phyloP scores from a whole-genome alignment of 2,797 vertebrate species.

The Clarias fuscus region DNA sequence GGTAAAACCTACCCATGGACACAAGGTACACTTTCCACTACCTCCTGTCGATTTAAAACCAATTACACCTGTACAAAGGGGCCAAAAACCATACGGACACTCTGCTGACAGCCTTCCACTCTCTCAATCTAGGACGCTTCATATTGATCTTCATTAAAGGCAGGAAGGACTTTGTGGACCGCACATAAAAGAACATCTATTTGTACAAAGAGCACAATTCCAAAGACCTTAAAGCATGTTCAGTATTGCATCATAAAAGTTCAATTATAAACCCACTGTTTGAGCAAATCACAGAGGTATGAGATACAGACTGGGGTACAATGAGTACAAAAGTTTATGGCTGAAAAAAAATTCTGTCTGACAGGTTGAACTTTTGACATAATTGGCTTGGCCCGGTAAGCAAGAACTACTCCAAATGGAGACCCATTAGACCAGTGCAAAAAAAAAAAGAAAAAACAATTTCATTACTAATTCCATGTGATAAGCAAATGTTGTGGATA shows the following conservation, averaged over 20 bases:
- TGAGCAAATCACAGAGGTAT: neutral
- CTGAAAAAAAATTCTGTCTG: neutral
- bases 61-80: constrained; percentile 52
- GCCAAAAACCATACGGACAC: neutral
- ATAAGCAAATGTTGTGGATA: neutral
- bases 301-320: neutral
- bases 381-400: constrained; percentile 26
- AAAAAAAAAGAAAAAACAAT: neutral
- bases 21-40: constrained; percentile 24
- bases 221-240: constrained; percentile 22
- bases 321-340: constrained; percentile 5
- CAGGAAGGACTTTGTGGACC: constrained; percentile 24
- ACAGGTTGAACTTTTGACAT: constrained; percentile 30
- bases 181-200: neutral
- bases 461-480: neutral
- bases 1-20: constrained; percentile 29
- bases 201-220: neutral
- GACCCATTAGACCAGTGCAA: constrained; percentile 4
- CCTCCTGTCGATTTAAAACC: constrained; percentile 50
- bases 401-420: neutral
- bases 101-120: constrained; percentile 10
- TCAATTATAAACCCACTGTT: constrained; percentile 22
- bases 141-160: constrained; percentile 37
- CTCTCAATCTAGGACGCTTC: constrained; percentile 4
- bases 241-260: neutral